phyloP scores from a whole-genome alignment of 2,797 vertebrate genomes.

The Chrosomus eos region DNA sequence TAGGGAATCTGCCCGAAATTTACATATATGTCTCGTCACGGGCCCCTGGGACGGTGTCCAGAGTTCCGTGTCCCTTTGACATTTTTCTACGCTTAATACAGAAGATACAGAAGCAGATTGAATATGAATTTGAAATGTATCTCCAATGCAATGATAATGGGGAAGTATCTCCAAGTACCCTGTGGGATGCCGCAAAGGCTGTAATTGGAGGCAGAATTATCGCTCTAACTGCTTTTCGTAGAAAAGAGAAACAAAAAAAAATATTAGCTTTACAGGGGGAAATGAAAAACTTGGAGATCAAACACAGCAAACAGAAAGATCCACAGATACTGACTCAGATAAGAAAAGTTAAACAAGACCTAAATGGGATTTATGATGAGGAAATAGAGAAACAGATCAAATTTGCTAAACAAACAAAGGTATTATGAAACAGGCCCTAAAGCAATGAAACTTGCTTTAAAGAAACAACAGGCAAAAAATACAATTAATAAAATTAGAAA shows the following conservation, averaged over 20 bases:
- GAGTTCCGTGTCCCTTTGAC: too few relatives aligned
- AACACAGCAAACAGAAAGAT: background rate
- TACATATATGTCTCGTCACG: too few relatives aligned
- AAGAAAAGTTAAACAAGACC: too few relatives aligned
- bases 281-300: background rate
- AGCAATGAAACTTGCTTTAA: background rate
- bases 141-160: background rate
- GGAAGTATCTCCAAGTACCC: background rate
- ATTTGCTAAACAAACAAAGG: too few relatives aligned
- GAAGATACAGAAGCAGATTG: background rate
- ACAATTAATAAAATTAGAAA: background rate
- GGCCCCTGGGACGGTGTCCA: too few relatives aligned
- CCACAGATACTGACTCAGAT: background rate
- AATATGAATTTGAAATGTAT: background rate
- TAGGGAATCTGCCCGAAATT: too few relatives aligned
- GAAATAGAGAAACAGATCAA: too few relatives aligned
- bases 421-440: background rate
- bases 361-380: too few relatives aligned
- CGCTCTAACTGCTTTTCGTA: background rate
- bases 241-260: background rate
- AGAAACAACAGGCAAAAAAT: background rate
- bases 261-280: background rate
- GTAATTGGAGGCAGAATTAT: background rate
- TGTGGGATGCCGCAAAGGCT: background rate
- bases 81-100: too few relatives aligned